Base-by-base conservation (phyloP, 2,888 invertebrate species). In the Drosophila mettleri region DNA sequence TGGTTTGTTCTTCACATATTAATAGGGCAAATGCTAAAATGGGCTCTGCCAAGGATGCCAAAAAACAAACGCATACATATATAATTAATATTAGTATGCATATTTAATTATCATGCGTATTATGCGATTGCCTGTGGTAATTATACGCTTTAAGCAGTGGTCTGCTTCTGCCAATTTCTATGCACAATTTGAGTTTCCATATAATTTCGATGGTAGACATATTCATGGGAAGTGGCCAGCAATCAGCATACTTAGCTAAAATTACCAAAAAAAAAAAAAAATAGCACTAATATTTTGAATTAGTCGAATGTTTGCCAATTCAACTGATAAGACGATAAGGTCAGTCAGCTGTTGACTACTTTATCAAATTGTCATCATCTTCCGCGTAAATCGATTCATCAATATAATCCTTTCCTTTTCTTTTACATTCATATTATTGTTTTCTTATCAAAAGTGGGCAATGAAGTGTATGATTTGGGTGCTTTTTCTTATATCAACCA, bases 121-220 rank as follows among this genome's bases (percentile, higher is more conserved):
- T 41, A 8, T 18, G 12, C 46, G 67, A 20, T 16, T 41, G 52
- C 61, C 64, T 55, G 29, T 24, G 48, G 65, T 80, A 81, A 81
- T 86, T 69, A 74, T 67, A 77, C 14, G 43, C 14, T 34, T 12
- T 39, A 7, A 34, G 51, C 31, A 63, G 38, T 33, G 24, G 20
- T 3, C 31, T 20, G 31, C 7, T 48, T 31, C 43, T 53, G 45
- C 34, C 33, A 24, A 43, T 36, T 34, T 67, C 27, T 31, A 41
- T 24, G 7, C 34, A 8, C 55, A 66, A 48, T 22, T 16, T 22
- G 48, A 65, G 87, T 88, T 88, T 64, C 54, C 87, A 87, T 88
- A 86, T 87, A 87, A 73, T 71, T 69, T 78, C 59, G 54, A 60
- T 78, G 78, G 80, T 80, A 68, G 49, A 54, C 57, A n/a, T 57